These are phyloP conservation scores for Laodelphax striatellus DNA, from an alignment of 1,140 invertebrate species.

Conservation along the genomic window DNA sequence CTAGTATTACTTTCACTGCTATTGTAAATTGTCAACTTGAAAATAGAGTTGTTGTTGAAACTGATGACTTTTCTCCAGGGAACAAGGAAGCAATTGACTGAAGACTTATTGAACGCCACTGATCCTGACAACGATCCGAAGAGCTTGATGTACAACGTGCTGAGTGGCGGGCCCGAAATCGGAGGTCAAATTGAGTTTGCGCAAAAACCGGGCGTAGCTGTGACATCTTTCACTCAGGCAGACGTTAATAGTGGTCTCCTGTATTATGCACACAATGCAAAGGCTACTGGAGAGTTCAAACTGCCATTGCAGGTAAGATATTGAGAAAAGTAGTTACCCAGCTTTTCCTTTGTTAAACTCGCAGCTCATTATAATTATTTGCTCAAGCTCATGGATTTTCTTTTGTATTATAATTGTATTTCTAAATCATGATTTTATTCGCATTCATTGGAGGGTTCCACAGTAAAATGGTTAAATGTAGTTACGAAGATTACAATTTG, in stretches of 20 bases:
- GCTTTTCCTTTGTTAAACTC: too few species aligned
- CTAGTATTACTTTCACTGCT: too few species aligned
- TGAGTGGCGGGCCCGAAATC: constrained; percentile 29
- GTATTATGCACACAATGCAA: constrained; percentile 50
- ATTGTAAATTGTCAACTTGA: too few species aligned
- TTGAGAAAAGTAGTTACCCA: neutral
- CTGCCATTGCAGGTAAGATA: constrained; percentile 22
- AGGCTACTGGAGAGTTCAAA: constrained; percentile 23
- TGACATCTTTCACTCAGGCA: constrained; percentile 52
- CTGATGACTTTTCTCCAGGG: constrained; percentile 44
- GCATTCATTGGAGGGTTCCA: too few species aligned
- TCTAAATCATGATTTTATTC: too few species aligned
- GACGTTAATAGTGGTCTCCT: constrained; percentile 52
- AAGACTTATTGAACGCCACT: constrained; percentile 62
- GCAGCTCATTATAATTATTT: too few species aligned
- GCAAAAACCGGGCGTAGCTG: constrained; percentile 35
- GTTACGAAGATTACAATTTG: too few species aligned
- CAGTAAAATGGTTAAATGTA: too few species aligned
- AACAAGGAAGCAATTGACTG: constrained; percentile 60
- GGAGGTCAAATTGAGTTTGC: constrained; percentile 43
- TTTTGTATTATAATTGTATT: too few species aligned
- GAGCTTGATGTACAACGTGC: constrained; percentile 41
- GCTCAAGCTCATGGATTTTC: too few species aligned
- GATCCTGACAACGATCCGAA: constrained; percentile 60
- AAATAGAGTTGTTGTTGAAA: too few species aligned